These are phyloP conservation scores for Oryctes rhinoceros DNA, from an alignment of 1,140 invertebrate genomes.

Conservation along the genomic window DNA sequence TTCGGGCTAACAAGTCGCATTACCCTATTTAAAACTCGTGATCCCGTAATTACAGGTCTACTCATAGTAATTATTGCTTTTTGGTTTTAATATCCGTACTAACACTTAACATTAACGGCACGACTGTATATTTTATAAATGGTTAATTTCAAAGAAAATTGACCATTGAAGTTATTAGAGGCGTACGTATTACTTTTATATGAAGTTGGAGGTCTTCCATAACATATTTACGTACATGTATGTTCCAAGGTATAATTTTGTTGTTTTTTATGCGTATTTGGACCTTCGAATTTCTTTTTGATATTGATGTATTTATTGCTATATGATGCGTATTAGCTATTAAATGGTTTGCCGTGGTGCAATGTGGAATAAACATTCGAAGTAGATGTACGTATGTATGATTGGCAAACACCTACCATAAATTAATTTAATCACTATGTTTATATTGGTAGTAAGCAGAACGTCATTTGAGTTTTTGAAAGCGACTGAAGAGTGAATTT, in stretches of 20 bases:
- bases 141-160: not conserved
- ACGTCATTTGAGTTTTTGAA: too few relatives aligned
- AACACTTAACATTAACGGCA: slow-evolving; percentile 3
- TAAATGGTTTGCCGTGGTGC: not conserved
- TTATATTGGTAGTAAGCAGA: too few relatives aligned
- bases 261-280: not conserved
- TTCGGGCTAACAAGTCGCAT: slow-evolving; percentile 5
- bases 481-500: too few relatives aligned
- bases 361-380: not conserved
- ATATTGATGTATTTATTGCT: not conserved
- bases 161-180: not conserved
- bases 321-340: not conserved
- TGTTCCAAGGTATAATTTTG: not conserved
- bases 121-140: slow-evolving; percentile 7
- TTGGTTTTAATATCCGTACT: not conserved
- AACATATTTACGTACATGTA: not conserved
- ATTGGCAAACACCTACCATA: too few relatives aligned
- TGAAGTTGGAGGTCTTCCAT: not conserved
- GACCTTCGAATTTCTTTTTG: too few relatives aligned
- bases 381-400: not conserved
- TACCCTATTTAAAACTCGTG: not conserved
- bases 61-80: not conserved
- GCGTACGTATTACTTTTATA: not conserved
- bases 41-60: not conserved
- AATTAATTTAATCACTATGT: too few relatives aligned